Base-by-base conservation (phyloP, 2,113 vertebrate genomes). In the Podarcis muralis region DNA sequence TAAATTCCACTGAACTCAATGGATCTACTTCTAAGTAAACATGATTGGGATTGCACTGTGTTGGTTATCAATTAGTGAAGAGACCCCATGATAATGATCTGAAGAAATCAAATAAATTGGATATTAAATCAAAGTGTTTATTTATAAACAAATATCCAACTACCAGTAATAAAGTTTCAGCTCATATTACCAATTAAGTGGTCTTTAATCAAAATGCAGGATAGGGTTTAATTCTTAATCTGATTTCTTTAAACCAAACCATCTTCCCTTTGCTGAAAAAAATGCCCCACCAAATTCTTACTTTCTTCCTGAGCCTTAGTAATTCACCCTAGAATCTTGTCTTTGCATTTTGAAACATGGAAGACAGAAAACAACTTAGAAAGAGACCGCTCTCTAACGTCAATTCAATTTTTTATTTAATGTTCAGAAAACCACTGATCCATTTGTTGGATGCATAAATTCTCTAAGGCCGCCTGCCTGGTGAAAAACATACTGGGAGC, bases 371-470 rank as follows among this genome's bases (percentile, higher is more conserved):
- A 81, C 40, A 88, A 59, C 89, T 84, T 80, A 87, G 88, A 86
- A 94, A 87, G 1, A 90, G 35, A 68, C 81, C 90, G 88, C 91
- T 92, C 72, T 37, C 40, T 91, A 81, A 88, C 62, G 89, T 87
- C 89, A 93, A 77, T 77, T 91, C 83, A 53, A 65, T 90, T 94
- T 15, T 91, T 88, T 86, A 87, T 15, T 92, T 92, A 94, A 92
- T 89, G 65, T 92, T 90, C 92, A 91, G 82, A 81, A 91, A 79
- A 93, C 2, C 90, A 85, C 59, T 69, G 78, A 76, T n/a, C 78
- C 92, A 89, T 91, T 89, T 88, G 25, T 86, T 82, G 80, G 86
- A 87, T 83, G 82, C 80, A 94, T 84, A 95, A 94, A 96, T 88
- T 75, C 87, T 91, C 25, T 62, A 88, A 84, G 87, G 76, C 83